Base-by-base conservation (phyloP, 2,113 vertebrate genomes). In the Catharus minimus region DNA sequence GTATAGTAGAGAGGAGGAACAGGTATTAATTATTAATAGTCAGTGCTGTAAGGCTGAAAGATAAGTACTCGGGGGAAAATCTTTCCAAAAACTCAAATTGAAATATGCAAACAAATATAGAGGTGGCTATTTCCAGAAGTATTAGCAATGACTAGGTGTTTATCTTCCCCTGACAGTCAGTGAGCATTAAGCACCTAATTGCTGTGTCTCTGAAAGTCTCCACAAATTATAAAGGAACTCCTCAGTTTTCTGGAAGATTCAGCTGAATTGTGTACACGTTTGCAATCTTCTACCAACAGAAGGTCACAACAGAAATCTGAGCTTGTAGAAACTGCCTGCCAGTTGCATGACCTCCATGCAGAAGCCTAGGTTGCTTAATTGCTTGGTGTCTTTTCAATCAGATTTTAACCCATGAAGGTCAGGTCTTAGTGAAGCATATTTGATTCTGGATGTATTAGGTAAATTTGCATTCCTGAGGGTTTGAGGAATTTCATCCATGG, bases 11-110 rank as follows among this genome's bases (percentile, higher is more conserved):
- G 76, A 86, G 62, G 83, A 90, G 36, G 47, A 39, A 88, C 27
- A 62, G 19, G 78, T 95, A 86, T 92, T 93, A 93, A 96, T 96
- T 94, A 94, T 90, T 94, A 94, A 94, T 67, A 92, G 60, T 88
- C 66, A 74, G 1, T 76, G 65, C 73, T 78, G 43, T 71, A 93
- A 78, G 69, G 39, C 68, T 81, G 57, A 30, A 88, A 93, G 64
- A 91, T 82, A 95, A 89, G 66, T 91, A 81, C 86, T 80, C 83
- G 36, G 36, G 94, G 92, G 88, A 95, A 60, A 82, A 88, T 88
- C 56, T 67, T 90, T 41, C 56, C 53, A 77, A 67, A 93, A 90
- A 67, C 41, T 92, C 47, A 74, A 81, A 80, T 3, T 83, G 88
- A 92, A 94, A 94, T 93, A 83, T 11, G 27, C 90, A 90, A 94